phyloP scores from a whole-genome alignment of 2,888 invertebrate species.

The Sicus ferrugineus region DNA sequence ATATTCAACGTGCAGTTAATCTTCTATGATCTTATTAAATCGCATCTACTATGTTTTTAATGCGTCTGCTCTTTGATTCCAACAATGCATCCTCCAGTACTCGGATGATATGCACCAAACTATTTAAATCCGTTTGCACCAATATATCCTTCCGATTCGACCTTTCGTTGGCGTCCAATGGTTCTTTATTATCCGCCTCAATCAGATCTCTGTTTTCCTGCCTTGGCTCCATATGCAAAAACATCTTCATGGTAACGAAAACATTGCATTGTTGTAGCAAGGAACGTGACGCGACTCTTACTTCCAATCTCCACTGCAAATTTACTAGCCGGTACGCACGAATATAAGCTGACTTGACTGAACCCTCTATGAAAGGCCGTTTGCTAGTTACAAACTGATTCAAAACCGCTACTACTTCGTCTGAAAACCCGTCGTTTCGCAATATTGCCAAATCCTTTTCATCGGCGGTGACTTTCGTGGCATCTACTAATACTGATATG shows the following conservation, averaged over 20 bases:
- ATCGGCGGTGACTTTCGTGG: constrained; percentile 73
- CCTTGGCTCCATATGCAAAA: constrained; percentile 63
- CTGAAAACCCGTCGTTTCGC: constrained; percentile 48
- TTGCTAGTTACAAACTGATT: constrained; percentile 61
- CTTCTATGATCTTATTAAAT: constrained; percentile 45
- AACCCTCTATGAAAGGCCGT: constrained; percentile 57
- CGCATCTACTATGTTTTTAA: constrained; percentile 59
- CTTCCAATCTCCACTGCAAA: constrained; percentile 74
- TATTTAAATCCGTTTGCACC: constrained; percentile 70
- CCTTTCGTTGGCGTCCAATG: constrained; percentile 54
- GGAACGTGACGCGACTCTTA: constrained; percentile 71
- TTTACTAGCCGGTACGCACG: constrained; percentile 64
- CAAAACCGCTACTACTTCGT: constrained; percentile 55
- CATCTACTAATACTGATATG: constrained; percentile 76
- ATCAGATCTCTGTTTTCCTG: constrained; percentile 60
- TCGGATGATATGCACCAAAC: constrained; percentile 70
- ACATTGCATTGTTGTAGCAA: constrained; percentile 69
- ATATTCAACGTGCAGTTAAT: background rate
- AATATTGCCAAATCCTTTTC: constrained; percentile 49
- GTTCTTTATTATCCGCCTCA: constrained; percentile 42
- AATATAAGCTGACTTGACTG: constrained; percentile 59
- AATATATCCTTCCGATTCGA: constrained; percentile 63
- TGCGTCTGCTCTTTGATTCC: constrained; percentile 69
- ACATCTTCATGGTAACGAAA: constrained; percentile 69
- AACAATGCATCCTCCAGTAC: constrained; percentile 71